Percentiles rank a stretch among this genome's conserved stretches.
Evolutionary conservation across 2,113 vertebrate genomes (phyloP).

Genomic region (Parotia lawesii): DNA sequence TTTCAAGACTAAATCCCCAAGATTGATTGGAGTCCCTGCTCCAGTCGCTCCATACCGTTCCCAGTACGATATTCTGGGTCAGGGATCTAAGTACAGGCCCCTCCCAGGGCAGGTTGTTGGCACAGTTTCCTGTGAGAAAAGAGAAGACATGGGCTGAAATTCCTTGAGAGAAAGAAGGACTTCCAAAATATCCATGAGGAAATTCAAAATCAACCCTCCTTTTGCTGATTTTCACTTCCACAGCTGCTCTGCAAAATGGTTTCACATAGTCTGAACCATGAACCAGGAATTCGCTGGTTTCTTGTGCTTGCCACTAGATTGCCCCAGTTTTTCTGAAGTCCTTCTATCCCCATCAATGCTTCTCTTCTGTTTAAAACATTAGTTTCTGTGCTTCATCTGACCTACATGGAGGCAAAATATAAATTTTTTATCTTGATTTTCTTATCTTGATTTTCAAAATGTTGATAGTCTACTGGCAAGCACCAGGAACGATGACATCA

Average conservation of each 20-base stretch:
- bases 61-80: neutral
- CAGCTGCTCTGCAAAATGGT: slow-evolving; percentile 27
- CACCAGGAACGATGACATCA: slow-evolving; percentile 28
- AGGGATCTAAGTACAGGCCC: neutral
- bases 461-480: slow-evolving; percentile 7
- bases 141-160: neutral
- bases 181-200: neutral
- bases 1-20: neutral
- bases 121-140: neutral
- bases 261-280: neutral
- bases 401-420: neutral
- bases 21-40: neutral
- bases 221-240: neutral
- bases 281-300: neutral
- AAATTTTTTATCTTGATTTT: neutral
- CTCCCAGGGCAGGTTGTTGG: neutral
- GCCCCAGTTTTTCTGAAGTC: neutral
- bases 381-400: neutral
- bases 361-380: neutral
- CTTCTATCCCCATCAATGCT: neutral
- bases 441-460: neutral
- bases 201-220: neutral
- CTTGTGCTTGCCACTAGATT: neutral
- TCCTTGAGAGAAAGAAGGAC: neutral
- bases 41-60: rapidly evolving